phyloP scores from a whole-genome alignment of 2,888 invertebrate species.

The Darwinula stevensoni region DNA sequence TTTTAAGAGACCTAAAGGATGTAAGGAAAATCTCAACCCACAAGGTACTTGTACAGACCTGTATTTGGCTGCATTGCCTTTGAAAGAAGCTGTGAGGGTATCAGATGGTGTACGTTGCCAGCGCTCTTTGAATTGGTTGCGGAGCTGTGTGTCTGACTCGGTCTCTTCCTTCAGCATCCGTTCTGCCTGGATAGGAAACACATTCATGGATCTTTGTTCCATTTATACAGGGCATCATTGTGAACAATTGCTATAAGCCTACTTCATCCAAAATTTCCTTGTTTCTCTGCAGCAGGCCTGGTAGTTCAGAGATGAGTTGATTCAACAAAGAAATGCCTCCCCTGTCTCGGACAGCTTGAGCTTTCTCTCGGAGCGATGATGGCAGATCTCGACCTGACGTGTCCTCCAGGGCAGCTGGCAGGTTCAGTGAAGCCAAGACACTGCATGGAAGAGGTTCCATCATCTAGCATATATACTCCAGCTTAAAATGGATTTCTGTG shows the following conservation, averaged over 20 bases:
- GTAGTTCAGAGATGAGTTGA: constrained; percentile 50
- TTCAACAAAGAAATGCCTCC: constrained; percentile 46
- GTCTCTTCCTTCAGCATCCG: constrained; percentile 67
- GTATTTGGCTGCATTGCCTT: constrained; percentile 68
- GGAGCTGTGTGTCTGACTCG: constrained; percentile 56
- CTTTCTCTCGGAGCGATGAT: constrained; percentile 59
- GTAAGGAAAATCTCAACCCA: no score
- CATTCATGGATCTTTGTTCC: no score
- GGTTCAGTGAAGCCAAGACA: constrained; percentile 64
- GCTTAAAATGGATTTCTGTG: no score
- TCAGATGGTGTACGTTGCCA: constrained; percentile 74
- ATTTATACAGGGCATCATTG: constrained; percentile 5
- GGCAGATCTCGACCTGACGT: constrained; percentile 41
- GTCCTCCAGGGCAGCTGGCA: constrained; percentile 87
- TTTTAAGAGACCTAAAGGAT: no score
- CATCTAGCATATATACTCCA: no score
- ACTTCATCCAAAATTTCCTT: constrained; percentile 81
- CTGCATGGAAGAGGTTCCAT: constrained; percentile 19
- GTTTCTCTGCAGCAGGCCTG: constrained; percentile 65
- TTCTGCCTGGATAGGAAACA: constrained; percentile 35
- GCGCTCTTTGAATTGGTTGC: constrained; percentile 62
- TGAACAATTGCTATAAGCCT: constrained; percentile 8
- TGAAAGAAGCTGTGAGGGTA: constrained; percentile 62
- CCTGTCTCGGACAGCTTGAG: constrained; percentile 35
- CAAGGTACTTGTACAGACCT: no score